A percentile compares a stretch with the other conserved stretches of the same genome.
Conservation (phyloP, 1,140 invertebrate genomes). For the Chelonus insularis region DNA sequence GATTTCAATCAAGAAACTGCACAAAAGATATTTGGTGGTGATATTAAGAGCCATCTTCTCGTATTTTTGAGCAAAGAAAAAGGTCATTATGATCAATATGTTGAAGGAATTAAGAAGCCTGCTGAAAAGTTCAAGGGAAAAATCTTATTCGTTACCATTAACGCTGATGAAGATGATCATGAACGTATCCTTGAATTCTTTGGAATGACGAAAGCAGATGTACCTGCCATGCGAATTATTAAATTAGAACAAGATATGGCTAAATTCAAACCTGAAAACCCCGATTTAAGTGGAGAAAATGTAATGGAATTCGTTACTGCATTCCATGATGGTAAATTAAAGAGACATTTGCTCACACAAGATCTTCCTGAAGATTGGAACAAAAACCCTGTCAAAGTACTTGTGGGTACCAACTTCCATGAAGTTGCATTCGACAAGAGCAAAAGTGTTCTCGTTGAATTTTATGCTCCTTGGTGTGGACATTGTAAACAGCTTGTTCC, state of each 20-base stretch:
- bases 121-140: conserved; percentile 90
- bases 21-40: conserved; percentile 96
- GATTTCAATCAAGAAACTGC: conserved; percentile 99
- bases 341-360: conserved; percentile 92
- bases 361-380: conserved; percentile 97
- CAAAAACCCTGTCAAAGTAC: conserved; percentile 89
- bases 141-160: conserved; percentile 92
- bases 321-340: conserved; percentile 90
- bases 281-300: conserved; percentile 76
- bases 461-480: conserved; percentile 97
- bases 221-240: conserved; percentile 92
- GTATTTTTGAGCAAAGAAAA: conserved; percentile 91
- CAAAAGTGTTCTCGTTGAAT: conserved; percentile 97
- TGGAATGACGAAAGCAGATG: conserved; percentile 91
- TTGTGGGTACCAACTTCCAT: conserved; percentile 96
- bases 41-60: conserved; percentile 94
- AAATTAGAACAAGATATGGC: conserved; percentile 96
- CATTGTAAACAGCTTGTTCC: conserved; percentile 97
- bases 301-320: conserved; percentile 83
- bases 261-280: conserved; percentile 91
- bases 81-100: conserved; percentile 78
- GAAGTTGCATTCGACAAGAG: conserved; percentile 85
- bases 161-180: conserved; percentile 95
- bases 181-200: conserved; percentile 98
- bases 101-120: conserved; percentile 75